Base-by-base conservation (phyloP, 2,113 vertebrate genomes). In the Macrotus californicus region DNA sequence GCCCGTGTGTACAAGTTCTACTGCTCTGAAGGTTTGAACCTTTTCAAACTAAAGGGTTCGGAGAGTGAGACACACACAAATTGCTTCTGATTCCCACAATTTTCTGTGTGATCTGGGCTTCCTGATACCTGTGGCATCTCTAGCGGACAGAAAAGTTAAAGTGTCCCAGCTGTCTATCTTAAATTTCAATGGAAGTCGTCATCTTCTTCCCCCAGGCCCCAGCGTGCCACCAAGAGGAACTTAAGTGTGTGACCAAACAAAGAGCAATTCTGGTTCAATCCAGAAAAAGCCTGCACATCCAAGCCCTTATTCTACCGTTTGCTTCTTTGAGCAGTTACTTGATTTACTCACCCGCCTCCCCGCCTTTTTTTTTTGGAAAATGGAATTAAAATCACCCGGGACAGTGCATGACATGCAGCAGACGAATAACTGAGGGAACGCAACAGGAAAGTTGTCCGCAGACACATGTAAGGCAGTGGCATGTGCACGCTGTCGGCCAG, bases 361-460 rank as follows among this genome's bases (percentile, higher is more conserved):
- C n/a, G n/a, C n/a, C n/a, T n/a, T n/a, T n/a, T n/a, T 39, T 83
- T 54, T 70, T 34, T 29, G 36, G 43, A 64, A 67, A 59, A 11
- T 46, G 6, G 79, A 29, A 43, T 70, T 54, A 64, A 73, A n/a
- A 52, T 5, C 18, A 48, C 34, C 34, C 59, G 88, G 36, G 64
- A 70, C 22, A 52, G 34, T 29, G n/a, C 56, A 39, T 34, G 14
- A 24, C 39, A 1, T 1, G 19, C 22, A 29, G 46, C 46, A 72
- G 89, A 41, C 54, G 34, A 70, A 18, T 9, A 18, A 6, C 22
- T 48, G 41, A 24, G 48, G 54, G 56, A 59, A 22, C 5, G 3
- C 21, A 31, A 29, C 69, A 69, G 1, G 41, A 2, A 26, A 21
- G 24, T 64, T 3, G 54, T 19, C 0, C 12, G 5, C 34, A 80